Evolutionary conservation across 2,888 invertebrate genomes (phyloP), one percentile per base, ranked within the genome.

Genomic region (Cinara cedri): DNA sequence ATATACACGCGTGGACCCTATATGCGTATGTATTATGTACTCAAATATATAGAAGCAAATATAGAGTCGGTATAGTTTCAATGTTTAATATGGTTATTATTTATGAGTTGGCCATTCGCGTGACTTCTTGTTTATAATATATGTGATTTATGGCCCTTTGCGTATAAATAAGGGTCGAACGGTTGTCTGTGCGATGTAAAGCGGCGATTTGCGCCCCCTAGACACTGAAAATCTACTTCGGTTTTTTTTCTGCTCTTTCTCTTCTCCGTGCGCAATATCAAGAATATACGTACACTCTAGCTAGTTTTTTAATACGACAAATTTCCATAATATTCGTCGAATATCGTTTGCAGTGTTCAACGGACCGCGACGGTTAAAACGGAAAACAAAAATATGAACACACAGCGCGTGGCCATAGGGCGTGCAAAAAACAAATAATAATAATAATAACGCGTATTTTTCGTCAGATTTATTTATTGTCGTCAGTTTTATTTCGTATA

Each of bases 11-110:
- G 55, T 19, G 44, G 54, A 44, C 54, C 54, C 42, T 63, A 54
- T n/a, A 34, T 16, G 63, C 21, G 24, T 55, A 44, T 65, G 55
- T 44, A 66, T 75, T 68, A 49, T 51, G 78, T 68, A 78, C 70
- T 78, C 78, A 68, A 78, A 78, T 70, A n/a, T n/a, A 49, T 78
- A 78, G 78, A 70, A 70, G 78, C 68, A 60, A 60, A 78, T n/a
- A n/a, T 57, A 76, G 60, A 68, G 60, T 46, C 60, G 70, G 78
- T 46, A 51, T 51, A 51, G 68, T 70, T 46, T 70, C 60, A 57
- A 70, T 78, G 70, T 78, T 78, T 78, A 78, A 78, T 78, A 78
- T 55, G 21, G 75, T 78, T 78, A 70, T 78, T 78, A 78, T 78
- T 78, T 78, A 78, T 70, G 78, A 78, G 78, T 60, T 24, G 78